These are phyloP conservation scores for Rhingia campestris DNA, from an alignment of 2,888 invertebrate species.

Conservation along the genomic window DNA sequence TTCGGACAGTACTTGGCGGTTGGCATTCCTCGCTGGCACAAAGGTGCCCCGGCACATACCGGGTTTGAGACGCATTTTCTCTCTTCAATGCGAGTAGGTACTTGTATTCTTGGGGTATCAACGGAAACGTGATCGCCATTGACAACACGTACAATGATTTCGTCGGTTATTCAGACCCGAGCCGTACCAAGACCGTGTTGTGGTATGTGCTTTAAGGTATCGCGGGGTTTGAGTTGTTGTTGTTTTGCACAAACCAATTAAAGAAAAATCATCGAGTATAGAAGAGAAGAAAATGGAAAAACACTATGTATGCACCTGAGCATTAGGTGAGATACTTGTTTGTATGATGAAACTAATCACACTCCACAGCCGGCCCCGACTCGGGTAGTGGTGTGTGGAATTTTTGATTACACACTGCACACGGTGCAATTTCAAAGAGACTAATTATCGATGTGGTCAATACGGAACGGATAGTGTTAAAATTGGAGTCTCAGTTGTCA, in stretches of 20 bases:
- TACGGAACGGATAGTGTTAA: conserved; percentile 60
- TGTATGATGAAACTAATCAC: conserved; percentile 73
- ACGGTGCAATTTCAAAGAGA: conserved; percentile 64
- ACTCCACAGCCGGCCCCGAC: conserved; percentile 12
- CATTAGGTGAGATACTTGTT: conserved; percentile 72
- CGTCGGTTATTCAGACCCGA: conserved; percentile 7
- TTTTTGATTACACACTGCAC: conserved; percentile 68
- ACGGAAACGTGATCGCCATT: conserved; percentile 72
- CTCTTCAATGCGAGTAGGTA: conserved; percentile 3
- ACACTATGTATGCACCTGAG: conserved; percentile 63
- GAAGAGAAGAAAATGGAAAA: conserved; percentile 23
- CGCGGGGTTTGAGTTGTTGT: background rate
- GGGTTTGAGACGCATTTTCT: conserved; percentile 66
- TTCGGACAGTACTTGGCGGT: conserved; percentile 16
- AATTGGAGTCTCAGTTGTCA: conserved; percentile 66
- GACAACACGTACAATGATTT: conserved; percentile 71
- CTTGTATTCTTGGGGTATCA: conserved; percentile 51
- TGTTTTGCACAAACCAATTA: conserved; percentile 65
- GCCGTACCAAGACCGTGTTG: background rate
- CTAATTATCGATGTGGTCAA: conserved; percentile 72
- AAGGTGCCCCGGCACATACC: conserved; percentile 37
- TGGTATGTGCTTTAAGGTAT: background rate
- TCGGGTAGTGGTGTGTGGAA: conserved; percentile 54
- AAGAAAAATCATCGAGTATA: conserved; percentile 57
- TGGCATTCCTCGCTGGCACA: conserved; percentile 52